These are phyloP conservation scores for Phragmatobia fuliginosa DNA, from an alignment of 2,888 invertebrate species.

Conservation along the genomic window DNA sequence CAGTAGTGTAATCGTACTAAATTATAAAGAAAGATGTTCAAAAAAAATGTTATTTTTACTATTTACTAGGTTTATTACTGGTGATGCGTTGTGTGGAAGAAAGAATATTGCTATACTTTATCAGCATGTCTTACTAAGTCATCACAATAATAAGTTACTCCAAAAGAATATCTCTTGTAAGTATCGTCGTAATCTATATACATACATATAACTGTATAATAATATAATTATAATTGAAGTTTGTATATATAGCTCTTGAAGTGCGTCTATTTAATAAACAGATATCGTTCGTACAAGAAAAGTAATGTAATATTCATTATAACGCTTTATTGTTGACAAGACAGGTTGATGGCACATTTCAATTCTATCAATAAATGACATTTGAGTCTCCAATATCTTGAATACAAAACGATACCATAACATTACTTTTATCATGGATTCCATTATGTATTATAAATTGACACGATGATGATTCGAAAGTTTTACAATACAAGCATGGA, in stretches of 20 bases:
- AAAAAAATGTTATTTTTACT: too few relatives aligned
- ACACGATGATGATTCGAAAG: constrained; percentile 4
- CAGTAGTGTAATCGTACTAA: background rate
- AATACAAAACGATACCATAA: constrained; percentile 7
- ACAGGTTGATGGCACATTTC: background rate
- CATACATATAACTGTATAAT: too few relatives aligned
- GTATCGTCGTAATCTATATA: too few relatives aligned
- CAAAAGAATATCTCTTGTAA: background rate
- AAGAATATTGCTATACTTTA: background rate
- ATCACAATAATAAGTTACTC: background rate
- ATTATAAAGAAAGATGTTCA: too few relatives aligned
- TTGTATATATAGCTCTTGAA: background rate
- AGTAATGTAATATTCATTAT: background rate
- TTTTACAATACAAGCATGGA: constrained; percentile 3
- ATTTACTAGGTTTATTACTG: background rate
- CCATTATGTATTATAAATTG: background rate
- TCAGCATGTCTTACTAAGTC: background rate
- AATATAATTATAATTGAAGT: too few relatives aligned
- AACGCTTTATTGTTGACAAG: background rate
- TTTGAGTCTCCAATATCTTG: constrained; percentile 6
- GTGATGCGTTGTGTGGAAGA: background rate
- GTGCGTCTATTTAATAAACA: background rate
- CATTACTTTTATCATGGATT: background rate
- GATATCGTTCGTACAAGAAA: background rate
- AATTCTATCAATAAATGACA: constrained; percentile 6